Conservation (phyloP, 2,797 vertebrate species). For the Lagocephalus sceleratus region DNA sequence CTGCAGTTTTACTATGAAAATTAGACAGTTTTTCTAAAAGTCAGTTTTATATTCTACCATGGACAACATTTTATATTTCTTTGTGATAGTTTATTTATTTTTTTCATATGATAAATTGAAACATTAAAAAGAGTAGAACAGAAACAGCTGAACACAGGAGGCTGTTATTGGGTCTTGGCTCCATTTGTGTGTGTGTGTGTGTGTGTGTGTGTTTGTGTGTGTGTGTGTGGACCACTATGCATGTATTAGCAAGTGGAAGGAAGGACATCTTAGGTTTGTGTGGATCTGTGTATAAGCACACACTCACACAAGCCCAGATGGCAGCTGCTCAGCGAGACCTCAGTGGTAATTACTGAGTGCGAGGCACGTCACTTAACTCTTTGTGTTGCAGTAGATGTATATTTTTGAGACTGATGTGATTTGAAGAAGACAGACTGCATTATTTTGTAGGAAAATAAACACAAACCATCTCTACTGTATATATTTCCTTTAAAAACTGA, state of each 20-base stretch:
- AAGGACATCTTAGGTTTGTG: constrained; percentile 5
- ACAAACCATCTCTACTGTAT: neutral
- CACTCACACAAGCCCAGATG: constrained; percentile 69
- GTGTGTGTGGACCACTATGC: constrained; percentile 44
- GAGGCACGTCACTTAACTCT: constrained; percentile 77
- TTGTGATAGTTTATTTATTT: neutral
- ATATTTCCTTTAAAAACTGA: too few species aligned
- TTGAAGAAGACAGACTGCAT: constrained; percentile 45
- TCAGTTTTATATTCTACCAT: too few species aligned
- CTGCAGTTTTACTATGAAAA: too few species aligned
- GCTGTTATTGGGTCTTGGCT: constrained; percentile 24
- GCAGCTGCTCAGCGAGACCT: constrained; percentile 76
- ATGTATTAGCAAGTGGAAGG: constrained; percentile 3
- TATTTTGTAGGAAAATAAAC: constrained; percentile 25
- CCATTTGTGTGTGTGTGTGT: constrained; percentile 36
- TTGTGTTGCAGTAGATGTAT: constrained; percentile 65
- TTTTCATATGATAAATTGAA: constrained; percentile 26
- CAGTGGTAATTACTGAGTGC: constrained; percentile 76
- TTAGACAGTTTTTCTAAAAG: too few species aligned
- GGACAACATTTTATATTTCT: too few species aligned
- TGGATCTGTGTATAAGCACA: constrained; percentile 35
- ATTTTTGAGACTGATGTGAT: constrained; percentile 57
- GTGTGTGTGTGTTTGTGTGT: constrained; percentile 29
- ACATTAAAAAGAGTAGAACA: constrained; percentile 4
- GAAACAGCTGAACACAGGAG: constrained; percentile 29